Conservation (phyloP, 2,888 invertebrate species). For the Leistus spinibarbis region DNA sequence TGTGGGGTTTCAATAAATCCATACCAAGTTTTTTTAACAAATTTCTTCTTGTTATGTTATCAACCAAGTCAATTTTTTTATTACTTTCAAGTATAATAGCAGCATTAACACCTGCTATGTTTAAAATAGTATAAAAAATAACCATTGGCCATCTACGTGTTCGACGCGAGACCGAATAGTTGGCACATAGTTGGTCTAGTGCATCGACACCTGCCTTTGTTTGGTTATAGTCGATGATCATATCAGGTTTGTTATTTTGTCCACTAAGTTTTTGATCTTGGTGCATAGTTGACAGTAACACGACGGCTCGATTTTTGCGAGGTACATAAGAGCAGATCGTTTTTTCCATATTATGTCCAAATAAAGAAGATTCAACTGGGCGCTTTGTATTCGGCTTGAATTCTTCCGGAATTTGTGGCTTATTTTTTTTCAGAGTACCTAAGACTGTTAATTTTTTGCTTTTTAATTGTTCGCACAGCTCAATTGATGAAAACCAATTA, state of each 20-base stretch:
- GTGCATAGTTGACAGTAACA: conserved; percentile 42
- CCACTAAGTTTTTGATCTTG: conserved; percentile 27
- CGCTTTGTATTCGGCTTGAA: conserved; percentile 44
- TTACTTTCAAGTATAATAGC: too few species aligned
- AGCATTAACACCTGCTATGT: conserved; percentile 9
- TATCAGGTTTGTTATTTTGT: conserved; percentile 30
- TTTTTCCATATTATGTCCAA: conserved; percentile 43
- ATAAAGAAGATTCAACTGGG: conserved; percentile 41
- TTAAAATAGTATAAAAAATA: conserved; percentile 6
- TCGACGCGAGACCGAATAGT: neutral
- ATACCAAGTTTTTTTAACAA: conserved; percentile 9
- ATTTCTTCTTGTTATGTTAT: conserved; percentile 3
- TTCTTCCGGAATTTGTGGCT: conserved; percentile 43
- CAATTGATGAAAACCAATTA: conserved; percentile 45
- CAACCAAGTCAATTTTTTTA: too few species aligned
- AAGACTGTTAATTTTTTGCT: conserved; percentile 43
- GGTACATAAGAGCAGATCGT: conserved; percentile 35
- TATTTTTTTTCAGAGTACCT: conserved; percentile 45
- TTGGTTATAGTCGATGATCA: conserved; percentile 20
- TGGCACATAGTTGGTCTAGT: neutral
- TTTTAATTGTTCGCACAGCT: conserved; percentile 43
- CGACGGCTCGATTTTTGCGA: conserved; percentile 34
- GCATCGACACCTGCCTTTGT: conserved; percentile 21
- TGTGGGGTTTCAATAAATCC: conserved; percentile 5
- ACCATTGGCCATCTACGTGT: conserved; percentile 7